A percentile compares a stretch with the other conserved stretches of the same genome.
These are phyloP conservation scores for Sycophaga agraensis DNA, from an alignment of 1,140 invertebrate genomes.

Conservation along the genomic window DNA sequence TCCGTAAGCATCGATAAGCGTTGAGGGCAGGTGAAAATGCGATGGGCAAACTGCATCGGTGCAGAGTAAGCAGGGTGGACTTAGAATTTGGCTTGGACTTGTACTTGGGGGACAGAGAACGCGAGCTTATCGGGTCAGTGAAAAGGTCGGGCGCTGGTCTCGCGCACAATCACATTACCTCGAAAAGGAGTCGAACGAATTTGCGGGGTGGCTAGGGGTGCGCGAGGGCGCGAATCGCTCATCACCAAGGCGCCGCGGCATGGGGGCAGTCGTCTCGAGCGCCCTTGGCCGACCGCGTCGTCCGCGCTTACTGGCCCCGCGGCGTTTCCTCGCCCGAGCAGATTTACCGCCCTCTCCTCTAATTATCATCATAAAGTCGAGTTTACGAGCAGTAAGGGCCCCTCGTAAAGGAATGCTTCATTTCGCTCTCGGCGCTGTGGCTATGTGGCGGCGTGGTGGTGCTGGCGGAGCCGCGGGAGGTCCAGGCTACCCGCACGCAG, in stretches of 20 bases:
- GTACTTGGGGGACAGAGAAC: no score
- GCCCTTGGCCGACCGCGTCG: neutral
- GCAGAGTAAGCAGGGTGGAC: no score
- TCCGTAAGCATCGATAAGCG: neutral
- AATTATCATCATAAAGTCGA: slow-evolving; percentile 67
- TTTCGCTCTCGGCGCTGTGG: slow-evolving; percentile 52
- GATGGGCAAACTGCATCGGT: no score
- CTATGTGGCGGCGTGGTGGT: no score
- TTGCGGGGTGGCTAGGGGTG: no score
- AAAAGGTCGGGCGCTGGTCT: neutral
- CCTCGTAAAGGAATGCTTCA: slow-evolving; percentile 65
- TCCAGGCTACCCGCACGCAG: no score
- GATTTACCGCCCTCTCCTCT: slow-evolving; percentile 59
- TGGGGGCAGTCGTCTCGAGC: neutral
- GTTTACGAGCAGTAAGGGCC: slow-evolving; percentile 63
- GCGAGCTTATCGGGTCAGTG: no score
- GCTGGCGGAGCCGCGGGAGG: no score
- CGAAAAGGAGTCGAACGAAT: no score
- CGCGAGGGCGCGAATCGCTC: neutral
- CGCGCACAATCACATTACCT: neutral
- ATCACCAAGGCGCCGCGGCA: neutral
- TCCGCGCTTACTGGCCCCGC: slow-evolving; percentile 35
- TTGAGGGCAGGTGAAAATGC: neutral
- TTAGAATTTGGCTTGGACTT: no score
- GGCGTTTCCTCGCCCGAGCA: no score